Conservation (phyloP, 2,888 invertebrate species). For the Diogma glabrata region DNA sequence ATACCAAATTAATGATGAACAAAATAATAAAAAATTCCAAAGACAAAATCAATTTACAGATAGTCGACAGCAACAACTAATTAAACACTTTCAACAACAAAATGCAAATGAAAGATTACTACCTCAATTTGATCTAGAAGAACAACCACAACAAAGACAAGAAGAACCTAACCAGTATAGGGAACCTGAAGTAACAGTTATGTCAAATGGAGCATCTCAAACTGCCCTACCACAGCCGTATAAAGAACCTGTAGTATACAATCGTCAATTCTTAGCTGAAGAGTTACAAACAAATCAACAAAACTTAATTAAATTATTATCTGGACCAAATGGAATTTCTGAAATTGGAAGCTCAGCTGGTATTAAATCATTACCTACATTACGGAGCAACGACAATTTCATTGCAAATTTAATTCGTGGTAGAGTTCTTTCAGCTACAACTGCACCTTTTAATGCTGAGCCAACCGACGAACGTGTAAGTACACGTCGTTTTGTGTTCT, state of each 20-base stretch:
- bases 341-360: conserved; percentile 33
- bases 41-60: too few species aligned
- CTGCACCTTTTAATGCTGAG: conserved; percentile 40
- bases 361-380: too few species aligned
- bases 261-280: conserved; percentile 25
- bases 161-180: conserved; percentile 14
- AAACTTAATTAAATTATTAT: conserved; percentile 40
- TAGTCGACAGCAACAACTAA: conserved; percentile 14
- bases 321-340: conserved; percentile 35
- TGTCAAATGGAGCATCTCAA: conserved; percentile 12
- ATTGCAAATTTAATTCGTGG: conserved; percentile 41
- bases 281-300: conserved; percentile 37
- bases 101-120: neutral
- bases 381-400: conserved; percentile 34
- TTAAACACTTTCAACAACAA: conserved; percentile 11
- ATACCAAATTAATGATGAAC: conserved; percentile 12
- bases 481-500: conserved; percentile 48
- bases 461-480: conserved; percentile 44
- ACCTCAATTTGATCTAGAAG: neutral
- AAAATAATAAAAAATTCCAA: too few species aligned
- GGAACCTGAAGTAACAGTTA: conserved; percentile 13
- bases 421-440: conserved; percentile 45
- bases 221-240: too few species aligned
- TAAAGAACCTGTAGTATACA: neutral
- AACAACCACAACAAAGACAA: conserved; percentile 14